phyloP scores from a whole-genome alignment of 1,140 invertebrate species.

The Drosophila grimshawi region DNA sequence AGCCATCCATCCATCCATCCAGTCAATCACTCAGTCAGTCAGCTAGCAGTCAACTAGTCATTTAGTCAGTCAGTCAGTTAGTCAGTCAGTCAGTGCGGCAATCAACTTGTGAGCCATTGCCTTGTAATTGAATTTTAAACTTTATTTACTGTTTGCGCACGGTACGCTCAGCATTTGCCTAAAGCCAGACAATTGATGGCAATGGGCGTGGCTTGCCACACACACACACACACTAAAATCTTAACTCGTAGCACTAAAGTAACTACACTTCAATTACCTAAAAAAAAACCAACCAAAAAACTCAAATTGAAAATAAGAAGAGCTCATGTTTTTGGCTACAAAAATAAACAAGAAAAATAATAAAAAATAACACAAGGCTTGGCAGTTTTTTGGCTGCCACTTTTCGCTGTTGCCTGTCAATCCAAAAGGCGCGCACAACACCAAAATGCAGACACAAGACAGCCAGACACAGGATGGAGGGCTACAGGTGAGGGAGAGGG shows the following conservation, averaged over 20 bases:
- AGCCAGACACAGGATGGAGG: neutral
- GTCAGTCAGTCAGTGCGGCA: conserved; percentile 38
- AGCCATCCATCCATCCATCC: conserved; percentile 17
- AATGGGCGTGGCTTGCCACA: conserved; percentile 12
- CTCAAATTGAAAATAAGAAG: conserved; percentile 8
- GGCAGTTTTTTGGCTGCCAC: conserved; percentile 54
- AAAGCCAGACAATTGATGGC: conserved; percentile 44
- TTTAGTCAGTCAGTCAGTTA: conserved; percentile 15
- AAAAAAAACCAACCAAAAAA: conserved; percentile 12
- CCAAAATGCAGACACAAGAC: conserved; percentile 46
- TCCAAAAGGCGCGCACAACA: conserved; percentile 61
- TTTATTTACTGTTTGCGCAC: conserved; percentile 74
- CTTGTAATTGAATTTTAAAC: conserved; percentile 82
- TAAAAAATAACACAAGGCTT: conserved; percentile 56
- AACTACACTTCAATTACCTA: conserved; percentile 80
- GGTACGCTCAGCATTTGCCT: conserved; percentile 45
- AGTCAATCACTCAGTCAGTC: conserved; percentile 32
- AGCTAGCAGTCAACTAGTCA: conserved; percentile 15
- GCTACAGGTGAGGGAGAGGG: neutral
- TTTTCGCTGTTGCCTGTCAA: conserved; percentile 74
- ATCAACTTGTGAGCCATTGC: conserved; percentile 74
- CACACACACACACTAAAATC: conserved; percentile 17
- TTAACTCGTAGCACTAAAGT: conserved; percentile 44
- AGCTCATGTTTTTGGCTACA: conserved; percentile 34
- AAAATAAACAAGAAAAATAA: conserved; percentile 27